Percentiles rank a stretch among this genome's conserved stretches.
Conservation (phyloP, 2,797 vertebrate genomes). For the Halcyon chelicuti region DNA sequence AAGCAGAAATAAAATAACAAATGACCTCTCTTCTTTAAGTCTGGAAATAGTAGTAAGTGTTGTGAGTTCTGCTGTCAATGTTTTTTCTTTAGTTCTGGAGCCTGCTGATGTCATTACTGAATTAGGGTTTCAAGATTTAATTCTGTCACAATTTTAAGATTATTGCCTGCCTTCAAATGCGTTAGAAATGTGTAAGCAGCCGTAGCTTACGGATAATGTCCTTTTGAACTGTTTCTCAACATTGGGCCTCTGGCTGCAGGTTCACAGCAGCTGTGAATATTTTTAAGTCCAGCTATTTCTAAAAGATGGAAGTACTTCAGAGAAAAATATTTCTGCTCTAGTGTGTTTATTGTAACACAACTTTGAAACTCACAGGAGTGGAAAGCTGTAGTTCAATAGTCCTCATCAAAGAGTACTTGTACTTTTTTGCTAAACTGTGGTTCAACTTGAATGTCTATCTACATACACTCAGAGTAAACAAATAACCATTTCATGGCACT, state of each 20-base stretch:
- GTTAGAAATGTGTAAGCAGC: not conserved
- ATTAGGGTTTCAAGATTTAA: not conserved
- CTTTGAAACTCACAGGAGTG: not conserved
- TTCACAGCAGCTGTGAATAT: not conserved
- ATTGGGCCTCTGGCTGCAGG: not conserved
- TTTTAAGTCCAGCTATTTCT: not conserved
- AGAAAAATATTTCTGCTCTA: not conserved
- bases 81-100: not conserved
- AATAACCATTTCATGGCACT: not conserved
- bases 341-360: not conserved
- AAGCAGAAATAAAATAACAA: not conserved
- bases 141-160: not conserved
- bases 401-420: not conserved
- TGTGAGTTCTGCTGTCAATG: not conserved
- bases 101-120: not conserved
- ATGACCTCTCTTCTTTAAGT: not conserved
- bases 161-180: not conserved
- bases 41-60: not conserved
- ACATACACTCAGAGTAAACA: not conserved
- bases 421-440: not conserved
- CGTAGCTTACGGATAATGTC: not conserved
- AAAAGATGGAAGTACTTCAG: not conserved
- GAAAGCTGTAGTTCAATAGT: not conserved
- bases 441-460: not conserved
- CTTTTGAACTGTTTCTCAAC: not conserved